Conservation (phyloP, 2,113 vertebrate species). For the Heterocephalus glaber region DNA sequence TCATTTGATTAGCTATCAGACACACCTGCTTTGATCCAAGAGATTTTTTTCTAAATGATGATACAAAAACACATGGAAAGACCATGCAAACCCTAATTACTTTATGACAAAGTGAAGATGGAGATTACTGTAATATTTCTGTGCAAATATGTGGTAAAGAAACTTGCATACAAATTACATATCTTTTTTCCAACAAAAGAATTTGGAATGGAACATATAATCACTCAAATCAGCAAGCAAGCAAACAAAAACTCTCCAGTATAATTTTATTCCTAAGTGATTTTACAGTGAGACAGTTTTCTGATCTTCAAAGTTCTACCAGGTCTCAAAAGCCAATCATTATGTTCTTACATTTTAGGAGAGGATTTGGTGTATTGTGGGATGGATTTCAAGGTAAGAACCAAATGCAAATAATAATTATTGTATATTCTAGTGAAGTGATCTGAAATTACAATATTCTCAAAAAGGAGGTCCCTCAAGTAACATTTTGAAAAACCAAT, state of each 20-base stretch:
- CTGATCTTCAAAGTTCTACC: slow-evolving; percentile 29
- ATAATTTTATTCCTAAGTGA: slow-evolving; percentile 4
- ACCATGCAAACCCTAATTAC: slow-evolving; percentile 63
- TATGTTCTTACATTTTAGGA: neutral
- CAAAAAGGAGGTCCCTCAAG: slow-evolving; percentile 40
- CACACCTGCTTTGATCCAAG: slow-evolving; percentile 73
- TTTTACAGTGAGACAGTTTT: neutral
- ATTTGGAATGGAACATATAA: slow-evolving; percentile 30
- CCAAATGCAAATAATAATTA: slow-evolving; percentile 41
- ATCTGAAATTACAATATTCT: neutral
- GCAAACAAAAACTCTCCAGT: slow-evolving; percentile 26
- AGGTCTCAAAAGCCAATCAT: neutral
- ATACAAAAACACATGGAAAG: slow-evolving; percentile 44
- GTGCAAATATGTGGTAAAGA: slow-evolving; percentile 54
- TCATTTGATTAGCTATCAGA: slow-evolving; percentile 56
- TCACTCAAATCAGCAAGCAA: slow-evolving; percentile 55
- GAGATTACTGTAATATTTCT: slow-evolving; percentile 53
- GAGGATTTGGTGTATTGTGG: neutral
- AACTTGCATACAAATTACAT: slow-evolving; percentile 62
- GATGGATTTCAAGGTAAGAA: slow-evolving; percentile 38
- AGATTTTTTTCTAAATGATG: slow-evolving; percentile 62
- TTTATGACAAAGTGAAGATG: slow-evolving; percentile 43
- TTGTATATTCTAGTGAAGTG: neutral
- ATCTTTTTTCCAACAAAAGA: slow-evolving; percentile 22
- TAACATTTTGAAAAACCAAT: neutral